Evolutionary conservation across 2,113 vertebrate species (phyloP).

Genomic region (Rhea pennata): DNA sequence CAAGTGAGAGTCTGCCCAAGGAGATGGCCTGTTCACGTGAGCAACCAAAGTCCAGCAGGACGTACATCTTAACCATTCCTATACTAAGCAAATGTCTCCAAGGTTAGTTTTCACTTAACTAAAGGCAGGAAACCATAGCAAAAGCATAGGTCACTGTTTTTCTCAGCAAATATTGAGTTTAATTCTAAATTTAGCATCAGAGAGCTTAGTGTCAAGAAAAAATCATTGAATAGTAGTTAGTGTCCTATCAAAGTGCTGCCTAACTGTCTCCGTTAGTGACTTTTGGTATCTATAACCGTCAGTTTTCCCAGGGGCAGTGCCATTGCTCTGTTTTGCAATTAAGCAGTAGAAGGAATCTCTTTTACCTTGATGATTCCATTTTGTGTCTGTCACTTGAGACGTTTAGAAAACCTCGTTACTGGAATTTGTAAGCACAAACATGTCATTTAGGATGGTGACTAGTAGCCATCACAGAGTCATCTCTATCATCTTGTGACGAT

Average conservation of each 20-base stretch:
- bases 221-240: background rate
- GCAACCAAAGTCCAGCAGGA: background rate
- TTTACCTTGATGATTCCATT: background rate
- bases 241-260: background rate
- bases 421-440: background rate
- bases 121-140: background rate
- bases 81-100: background rate
- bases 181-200: background rate
- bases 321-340: background rate
- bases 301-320: background rate
- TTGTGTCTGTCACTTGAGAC: background rate
- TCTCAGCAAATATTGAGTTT: background rate
- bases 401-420: background rate
- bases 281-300: background rate
- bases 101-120: background rate
- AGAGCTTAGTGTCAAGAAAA: background rate
- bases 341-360: background rate
- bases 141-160: background rate
- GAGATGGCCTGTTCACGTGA: rapidly evolving
- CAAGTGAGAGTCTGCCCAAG: background rate
- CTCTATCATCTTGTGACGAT: background rate
- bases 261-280: background rate
- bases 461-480: background rate
- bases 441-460: background rate
- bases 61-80: background rate